These are phyloP conservation scores for Halictus ligatus DNA, from an alignment of 2,888 invertebrate species.

Conservation along the genomic window DNA sequence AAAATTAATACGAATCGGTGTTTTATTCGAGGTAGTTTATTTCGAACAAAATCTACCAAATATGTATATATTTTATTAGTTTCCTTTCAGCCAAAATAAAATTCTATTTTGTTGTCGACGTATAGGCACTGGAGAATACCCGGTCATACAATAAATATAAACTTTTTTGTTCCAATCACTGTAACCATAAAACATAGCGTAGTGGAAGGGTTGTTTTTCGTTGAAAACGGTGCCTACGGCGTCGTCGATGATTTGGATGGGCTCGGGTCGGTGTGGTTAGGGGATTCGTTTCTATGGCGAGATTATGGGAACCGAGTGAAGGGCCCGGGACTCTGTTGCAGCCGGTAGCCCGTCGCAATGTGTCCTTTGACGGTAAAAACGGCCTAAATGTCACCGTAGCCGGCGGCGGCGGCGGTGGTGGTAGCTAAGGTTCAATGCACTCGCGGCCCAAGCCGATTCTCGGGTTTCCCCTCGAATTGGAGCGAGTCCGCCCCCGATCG, in stretches of 20 bases:
- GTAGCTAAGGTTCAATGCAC: conserved; percentile 59
- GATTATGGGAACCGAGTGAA: not conserved
- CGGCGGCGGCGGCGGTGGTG: conserved; percentile 22
- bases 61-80: no score
- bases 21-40: no score
- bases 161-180: not conserved
- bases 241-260: not conserved
- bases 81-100: no score
- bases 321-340: not conserved
- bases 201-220: not conserved
- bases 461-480: not conserved
- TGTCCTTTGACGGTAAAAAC: conserved; percentile 48
- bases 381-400: conserved; percentile 60
- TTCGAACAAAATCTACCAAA: no score
- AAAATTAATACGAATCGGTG: no score
- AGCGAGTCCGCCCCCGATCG: not conserved
- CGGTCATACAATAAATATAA: no score
- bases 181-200: not conserved
- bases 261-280: not conserved
- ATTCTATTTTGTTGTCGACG: no score
- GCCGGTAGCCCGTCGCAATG: not conserved
- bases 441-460: conserved; percentile 29
- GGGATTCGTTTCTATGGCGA: not conserved
- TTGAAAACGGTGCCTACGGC: not conserved
- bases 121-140: no score